Evolutionary conservation across 92 coral and sea anemone genomes (phyloP), one percentile per base, ranked within the genome.

Genomic region (Anthopleura xanthogrammica): DNA sequence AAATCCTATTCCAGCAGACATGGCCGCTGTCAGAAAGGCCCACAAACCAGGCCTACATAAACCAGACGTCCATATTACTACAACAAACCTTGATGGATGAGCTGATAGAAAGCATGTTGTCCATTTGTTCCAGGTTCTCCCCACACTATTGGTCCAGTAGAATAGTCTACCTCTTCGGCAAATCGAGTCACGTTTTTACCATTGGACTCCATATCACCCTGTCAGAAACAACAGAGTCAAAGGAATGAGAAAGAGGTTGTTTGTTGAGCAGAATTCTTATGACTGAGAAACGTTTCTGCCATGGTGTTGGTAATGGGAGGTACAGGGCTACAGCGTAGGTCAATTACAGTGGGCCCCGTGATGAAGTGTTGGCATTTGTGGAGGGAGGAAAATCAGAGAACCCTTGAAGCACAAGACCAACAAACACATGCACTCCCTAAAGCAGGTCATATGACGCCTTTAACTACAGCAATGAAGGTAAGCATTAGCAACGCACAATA

Each of bases 151-250:
- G 98, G 98, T 36, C 98, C 98, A 54, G 98, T 93, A 52, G 98
- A 90, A 81, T 93, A 95, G 66, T 94, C 92, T 16, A 95, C 98
- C 23, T 85, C 86, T 52, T 87, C 89, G 41, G 94, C 98, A 80
- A 71, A 79, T 41, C 98, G 91, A 7, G 93, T 92, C 43, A 91
- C 91, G 36, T 80, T 92, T 71, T 95, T 95, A 39, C 98, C 98
- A 83, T 95, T 95, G 12, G 98, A 95, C 83, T 95, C 98, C 98
- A 95, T 95, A 84, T 95, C 98, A 80, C 98, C 98, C 98, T 95
- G 24, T 40, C 60, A 60, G 11, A 7, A 20, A 7, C 23, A 20
- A 62, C 70, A 62, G 4, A 62, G 2, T 16, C 13, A 14, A 20
- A 12, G 9, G 29, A 20, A 20, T n/a, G 0, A 4, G 70, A 62